Evolutionary conservation across 2,113 vertebrate genomes (phyloP).

Genomic region (Equus przewalskii): DNA sequence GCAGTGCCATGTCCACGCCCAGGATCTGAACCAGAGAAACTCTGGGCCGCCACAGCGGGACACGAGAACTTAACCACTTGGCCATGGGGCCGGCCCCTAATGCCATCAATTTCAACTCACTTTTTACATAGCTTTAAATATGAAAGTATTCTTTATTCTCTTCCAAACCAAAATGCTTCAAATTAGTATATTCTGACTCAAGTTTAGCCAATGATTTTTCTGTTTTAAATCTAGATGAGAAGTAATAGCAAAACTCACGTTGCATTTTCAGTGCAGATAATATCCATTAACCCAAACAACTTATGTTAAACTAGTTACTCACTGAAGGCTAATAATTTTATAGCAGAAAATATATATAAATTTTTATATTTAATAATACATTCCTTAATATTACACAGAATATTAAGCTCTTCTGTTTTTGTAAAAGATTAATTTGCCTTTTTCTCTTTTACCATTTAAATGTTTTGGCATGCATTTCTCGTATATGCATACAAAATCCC

Average conservation of each 20-base stretch:
- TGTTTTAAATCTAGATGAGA: not conserved
- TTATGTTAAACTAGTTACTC: not conserved
- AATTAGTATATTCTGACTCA: not conserved
- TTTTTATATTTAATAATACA: not conserved
- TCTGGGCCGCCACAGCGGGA: too few relatives aligned
- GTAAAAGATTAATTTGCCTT: not conserved
- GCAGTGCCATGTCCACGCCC: too few relatives aligned
- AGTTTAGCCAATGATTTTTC: not conserved
- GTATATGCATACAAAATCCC: not conserved
- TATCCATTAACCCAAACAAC: not conserved
- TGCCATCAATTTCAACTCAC: not conserved
- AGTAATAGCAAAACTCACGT: not conserved
- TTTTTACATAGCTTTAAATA: not conserved
- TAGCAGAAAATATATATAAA: not conserved
- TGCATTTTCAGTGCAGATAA: not conserved
- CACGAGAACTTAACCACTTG: too few relatives aligned
- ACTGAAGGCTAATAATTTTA: not conserved
- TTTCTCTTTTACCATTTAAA: not conserved
- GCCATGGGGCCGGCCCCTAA: not conserved
- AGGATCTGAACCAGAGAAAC: too few relatives aligned
- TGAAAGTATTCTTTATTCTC: not conserved
- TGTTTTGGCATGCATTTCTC: not conserved
- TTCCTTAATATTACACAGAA: not conserved
- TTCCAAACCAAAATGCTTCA: not conserved
- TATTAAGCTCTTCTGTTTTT: not conserved